Conservation (phyloP, 2,797 vertebrate genomes). For the Ciconia nigra region DNA sequence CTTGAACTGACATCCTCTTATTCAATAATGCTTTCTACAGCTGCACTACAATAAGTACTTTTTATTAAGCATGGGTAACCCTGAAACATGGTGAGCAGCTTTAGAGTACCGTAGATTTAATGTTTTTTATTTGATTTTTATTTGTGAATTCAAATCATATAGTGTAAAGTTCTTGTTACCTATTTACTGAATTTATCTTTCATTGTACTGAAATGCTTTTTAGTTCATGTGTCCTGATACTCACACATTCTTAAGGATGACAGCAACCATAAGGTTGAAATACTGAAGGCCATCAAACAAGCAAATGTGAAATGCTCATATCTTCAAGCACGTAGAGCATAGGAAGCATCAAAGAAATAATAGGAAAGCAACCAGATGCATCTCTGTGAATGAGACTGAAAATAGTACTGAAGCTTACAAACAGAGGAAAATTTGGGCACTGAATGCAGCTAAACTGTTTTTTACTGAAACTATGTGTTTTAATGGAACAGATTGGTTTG, state of each 20-base stretch:
- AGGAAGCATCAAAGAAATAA: neutral
- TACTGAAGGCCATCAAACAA: neutral
- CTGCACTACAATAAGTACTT: neutral
- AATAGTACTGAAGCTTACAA: neutral
- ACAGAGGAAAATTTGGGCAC: neutral
- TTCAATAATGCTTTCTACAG: neutral
- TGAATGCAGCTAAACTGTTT: neutral
- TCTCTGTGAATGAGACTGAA: neutral
- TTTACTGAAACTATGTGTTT: neutral
- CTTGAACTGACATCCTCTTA: neutral
- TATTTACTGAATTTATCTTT: constrained; percentile 26
- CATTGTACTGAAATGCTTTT: neutral
- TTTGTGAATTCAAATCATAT: neutral
- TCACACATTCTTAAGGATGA: neutral
- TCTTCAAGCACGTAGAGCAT: neutral
- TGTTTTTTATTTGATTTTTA: neutral
- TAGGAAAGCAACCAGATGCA: neutral
- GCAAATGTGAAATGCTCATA: neutral
- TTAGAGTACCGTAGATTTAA: neutral
- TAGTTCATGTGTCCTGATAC: neutral
- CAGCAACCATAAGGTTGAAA: neutral
- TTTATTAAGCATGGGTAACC: neutral
- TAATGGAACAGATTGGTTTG: neutral
- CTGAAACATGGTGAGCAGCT: neutral
- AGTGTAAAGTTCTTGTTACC: neutral